A percentile compares a stretch with the other conserved stretches of the same genome.
phyloP scores from a whole-genome alignment of 2,888 invertebrate genomes.

The Apantesis nais region DNA sequence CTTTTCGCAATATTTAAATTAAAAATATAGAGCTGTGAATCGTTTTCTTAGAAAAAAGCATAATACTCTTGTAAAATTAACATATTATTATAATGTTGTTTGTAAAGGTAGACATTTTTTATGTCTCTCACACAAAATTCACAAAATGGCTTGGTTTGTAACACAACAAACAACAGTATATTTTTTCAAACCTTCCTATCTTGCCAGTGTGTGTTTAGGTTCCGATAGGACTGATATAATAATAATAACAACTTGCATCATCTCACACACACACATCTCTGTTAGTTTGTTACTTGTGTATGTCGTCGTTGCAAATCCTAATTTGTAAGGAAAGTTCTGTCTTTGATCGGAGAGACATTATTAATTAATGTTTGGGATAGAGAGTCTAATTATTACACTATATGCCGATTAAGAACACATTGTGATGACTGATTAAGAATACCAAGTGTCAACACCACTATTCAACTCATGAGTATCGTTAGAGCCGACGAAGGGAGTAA shows the following conservation, averaged over 20 bases:
- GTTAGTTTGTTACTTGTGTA: background rate
- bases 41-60: background rate
- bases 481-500: too few relatives aligned
- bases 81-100: background rate
- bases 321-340: background rate
- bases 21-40: too few relatives aligned
- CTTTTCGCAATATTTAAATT: too few relatives aligned
- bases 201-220: slow-evolving; percentile 45
- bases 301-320: background rate
- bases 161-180: slow-evolving; percentile 15
- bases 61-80: background rate
- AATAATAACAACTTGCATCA: background rate
- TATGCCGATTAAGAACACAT: background rate
- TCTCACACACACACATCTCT: background rate
- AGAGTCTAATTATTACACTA: background rate
- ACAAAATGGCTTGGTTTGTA: background rate
- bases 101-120: background rate
- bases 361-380: background rate
- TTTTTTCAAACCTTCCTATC: slow-evolving; percentile 25
- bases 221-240: slow-evolving; percentile 13
- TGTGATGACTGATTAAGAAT: too few relatives aligned
- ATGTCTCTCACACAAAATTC: slow-evolving; percentile 3
- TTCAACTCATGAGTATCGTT: too few relatives aligned
- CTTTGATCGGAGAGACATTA: too few relatives aligned
- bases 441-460: too few relatives aligned